Evolutionary conservation across 1,140 invertebrate species (phyloP).

Genomic region (Drosophila funebris): DNA sequence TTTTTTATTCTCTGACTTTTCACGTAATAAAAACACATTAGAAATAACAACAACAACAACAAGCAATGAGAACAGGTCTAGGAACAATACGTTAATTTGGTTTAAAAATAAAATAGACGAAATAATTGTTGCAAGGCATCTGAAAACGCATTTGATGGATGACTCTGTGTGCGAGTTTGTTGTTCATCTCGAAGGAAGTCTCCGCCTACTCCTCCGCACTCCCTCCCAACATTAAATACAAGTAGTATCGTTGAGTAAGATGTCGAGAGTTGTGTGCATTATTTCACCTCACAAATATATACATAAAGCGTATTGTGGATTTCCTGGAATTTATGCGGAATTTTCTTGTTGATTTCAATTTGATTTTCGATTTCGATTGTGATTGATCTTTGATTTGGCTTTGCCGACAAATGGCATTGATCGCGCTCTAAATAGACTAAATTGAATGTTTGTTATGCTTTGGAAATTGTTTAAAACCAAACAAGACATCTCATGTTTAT

Average conservation of each 20-base stretch:
- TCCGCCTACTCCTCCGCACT: conserved; percentile 25
- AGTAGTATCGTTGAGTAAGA: conserved; percentile 35
- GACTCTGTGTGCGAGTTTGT: conserved; percentile 28
- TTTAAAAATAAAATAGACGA: conserved; percentile 80
- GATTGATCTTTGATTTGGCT: conserved; percentile 73
- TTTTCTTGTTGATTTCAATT: conserved; percentile 40
- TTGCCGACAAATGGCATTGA: conserved; percentile 49
- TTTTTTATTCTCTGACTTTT: neutral
- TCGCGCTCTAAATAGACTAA: conserved; percentile 36
- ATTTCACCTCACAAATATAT: conserved; percentile 27
- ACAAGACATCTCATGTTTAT: neutral
- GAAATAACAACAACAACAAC: conserved; percentile 50
- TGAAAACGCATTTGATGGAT: conserved; percentile 74
- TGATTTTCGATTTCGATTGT: conserved; percentile 47
- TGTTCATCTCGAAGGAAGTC: conserved; percentile 43
- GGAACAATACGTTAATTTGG: conserved; percentile 57
- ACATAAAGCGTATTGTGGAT: conserved; percentile 62
- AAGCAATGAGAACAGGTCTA: conserved; percentile 16
- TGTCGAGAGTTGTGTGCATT: conserved; percentile 46
- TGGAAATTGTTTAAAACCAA: neutral
- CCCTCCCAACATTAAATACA: neutral
- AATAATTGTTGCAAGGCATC: conserved; percentile 65
- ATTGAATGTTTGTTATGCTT: conserved; percentile 6
- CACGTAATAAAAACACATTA: conserved; percentile 77
- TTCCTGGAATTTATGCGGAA: conserved; percentile 78